These are phyloP conservation scores for Cephalopachus bancanus DNA, from an alignment of 2,797 vertebrate genomes.

Conservation along the genomic window DNA sequence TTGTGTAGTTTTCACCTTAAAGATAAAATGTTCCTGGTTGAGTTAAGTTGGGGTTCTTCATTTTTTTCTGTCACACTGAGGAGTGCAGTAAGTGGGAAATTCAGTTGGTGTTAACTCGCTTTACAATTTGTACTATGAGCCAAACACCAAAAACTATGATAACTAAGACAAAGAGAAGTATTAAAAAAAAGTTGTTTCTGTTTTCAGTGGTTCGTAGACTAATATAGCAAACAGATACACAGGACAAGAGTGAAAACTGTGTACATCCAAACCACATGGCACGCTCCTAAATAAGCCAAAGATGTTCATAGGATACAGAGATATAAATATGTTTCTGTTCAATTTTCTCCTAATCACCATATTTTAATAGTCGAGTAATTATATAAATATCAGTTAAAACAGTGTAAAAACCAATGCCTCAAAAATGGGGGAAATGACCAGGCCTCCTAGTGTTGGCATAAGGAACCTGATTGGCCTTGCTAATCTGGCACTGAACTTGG, in stretches of 20 bases:
- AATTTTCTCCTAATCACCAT: background rate
- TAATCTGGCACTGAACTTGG: too few relatives aligned
- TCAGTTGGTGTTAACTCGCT: background rate
- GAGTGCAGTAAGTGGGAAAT: background rate
- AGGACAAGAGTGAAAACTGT: background rate
- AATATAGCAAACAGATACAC: fast-evolving
- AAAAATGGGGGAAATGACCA: background rate
- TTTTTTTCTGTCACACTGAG: background rate
- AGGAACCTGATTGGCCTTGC: background rate
- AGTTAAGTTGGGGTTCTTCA: background rate
- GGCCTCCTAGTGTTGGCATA: background rate
- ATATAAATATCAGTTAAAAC: background rate
- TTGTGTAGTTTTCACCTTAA: background rate
- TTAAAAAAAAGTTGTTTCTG: background rate
- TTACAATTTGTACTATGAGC: too few relatives aligned
- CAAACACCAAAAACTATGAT: background rate
- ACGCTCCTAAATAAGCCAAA: background rate
- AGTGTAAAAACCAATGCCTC: background rate
- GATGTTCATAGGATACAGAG: background rate
- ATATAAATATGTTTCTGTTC: background rate
- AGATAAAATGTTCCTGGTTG: background rate
- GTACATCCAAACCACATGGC: background rate
- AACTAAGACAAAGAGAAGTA: background rate
- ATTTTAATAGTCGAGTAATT: background rate
- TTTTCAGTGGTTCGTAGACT: background rate